Conservation (phyloP, 2,797 vertebrate genomes). For the Hydrocynus forskahlii region DNA sequence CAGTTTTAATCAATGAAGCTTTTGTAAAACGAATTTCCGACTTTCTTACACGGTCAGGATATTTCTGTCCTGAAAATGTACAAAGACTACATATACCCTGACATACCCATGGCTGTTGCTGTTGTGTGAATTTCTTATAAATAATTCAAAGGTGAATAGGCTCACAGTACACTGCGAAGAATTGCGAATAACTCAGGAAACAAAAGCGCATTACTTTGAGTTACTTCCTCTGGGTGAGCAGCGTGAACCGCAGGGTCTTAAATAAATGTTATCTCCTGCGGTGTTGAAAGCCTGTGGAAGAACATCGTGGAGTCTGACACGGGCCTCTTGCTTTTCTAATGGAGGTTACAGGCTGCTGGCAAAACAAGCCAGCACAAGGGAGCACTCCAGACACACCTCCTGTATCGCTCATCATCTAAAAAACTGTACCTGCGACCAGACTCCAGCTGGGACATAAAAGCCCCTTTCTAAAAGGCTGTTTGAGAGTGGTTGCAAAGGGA, state of each 20-base stretch:
- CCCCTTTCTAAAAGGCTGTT: neutral
- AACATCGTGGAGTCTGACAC: neutral
- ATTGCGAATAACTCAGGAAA: neutral
- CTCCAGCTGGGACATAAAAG: neutral
- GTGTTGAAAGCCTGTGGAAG: conserved; percentile 23
- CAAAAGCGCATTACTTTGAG: neutral
- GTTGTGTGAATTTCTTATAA: neutral
- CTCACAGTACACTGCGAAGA: neutral
- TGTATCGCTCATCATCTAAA: conserved; percentile 9
- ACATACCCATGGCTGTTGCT: neutral
- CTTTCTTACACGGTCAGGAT: too few relatives aligned
- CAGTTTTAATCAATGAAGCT: too few relatives aligned
- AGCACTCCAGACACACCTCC: neutral
- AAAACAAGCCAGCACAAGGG: conserved; percentile 27
- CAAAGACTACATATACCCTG: neutral
- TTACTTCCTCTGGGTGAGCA: neutral
- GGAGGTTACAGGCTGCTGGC: conserved; percentile 1
- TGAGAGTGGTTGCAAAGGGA: neutral
- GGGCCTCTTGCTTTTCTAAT: neutral
- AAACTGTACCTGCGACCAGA: neutral
- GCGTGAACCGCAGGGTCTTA: conserved; percentile 1
- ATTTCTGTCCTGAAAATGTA: too few relatives aligned
- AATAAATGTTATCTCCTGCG: conserved; percentile 19
- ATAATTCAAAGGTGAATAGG: conserved; percentile 1
- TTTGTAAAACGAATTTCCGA: too few relatives aligned